Conservation (phyloP, 2,113 vertebrate species). For the Choloepus hoffmanni region DNA sequence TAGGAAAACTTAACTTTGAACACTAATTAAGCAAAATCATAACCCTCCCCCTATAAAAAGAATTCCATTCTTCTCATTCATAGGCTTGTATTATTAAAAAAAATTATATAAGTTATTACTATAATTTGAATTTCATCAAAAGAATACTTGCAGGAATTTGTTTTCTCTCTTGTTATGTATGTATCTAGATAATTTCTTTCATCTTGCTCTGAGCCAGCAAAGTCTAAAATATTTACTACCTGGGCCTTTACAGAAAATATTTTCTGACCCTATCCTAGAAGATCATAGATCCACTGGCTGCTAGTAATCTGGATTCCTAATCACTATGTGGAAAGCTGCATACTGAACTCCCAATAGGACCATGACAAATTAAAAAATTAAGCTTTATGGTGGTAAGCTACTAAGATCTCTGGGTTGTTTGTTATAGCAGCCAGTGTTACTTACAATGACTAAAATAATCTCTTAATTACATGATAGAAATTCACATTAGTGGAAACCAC, state of each 20-base stretch:
- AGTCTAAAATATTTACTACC: neutral
- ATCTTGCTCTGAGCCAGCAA: neutral
- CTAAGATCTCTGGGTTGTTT: neutral
- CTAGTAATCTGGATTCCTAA: neutral
- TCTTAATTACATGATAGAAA: slow-evolving; percentile 31
- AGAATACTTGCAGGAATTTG: neutral
- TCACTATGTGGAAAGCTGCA: neutral
- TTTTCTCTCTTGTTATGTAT: neutral
- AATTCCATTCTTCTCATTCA: slow-evolving; percentile 1
- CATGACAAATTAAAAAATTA: neutral
- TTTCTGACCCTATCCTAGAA: neutral
- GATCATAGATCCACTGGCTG: neutral
- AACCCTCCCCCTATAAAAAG: neutral
- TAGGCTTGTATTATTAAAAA: neutral
- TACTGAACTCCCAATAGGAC: neutral
- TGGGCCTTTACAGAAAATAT: neutral
- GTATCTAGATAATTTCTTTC: slow-evolving; percentile 5
- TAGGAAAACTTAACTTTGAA: neutral
- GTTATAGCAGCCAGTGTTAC: neutral
- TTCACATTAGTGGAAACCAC: slow-evolving; percentile 15
- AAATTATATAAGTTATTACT: neutral
- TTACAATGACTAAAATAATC: neutral
- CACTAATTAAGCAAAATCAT: neutral
- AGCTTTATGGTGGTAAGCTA: neutral
- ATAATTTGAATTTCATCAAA: slow-evolving; percentile 17